Base-by-base conservation (phyloP, 2,113 vertebrate genomes). In the Hoplias malabaricus region DNA sequence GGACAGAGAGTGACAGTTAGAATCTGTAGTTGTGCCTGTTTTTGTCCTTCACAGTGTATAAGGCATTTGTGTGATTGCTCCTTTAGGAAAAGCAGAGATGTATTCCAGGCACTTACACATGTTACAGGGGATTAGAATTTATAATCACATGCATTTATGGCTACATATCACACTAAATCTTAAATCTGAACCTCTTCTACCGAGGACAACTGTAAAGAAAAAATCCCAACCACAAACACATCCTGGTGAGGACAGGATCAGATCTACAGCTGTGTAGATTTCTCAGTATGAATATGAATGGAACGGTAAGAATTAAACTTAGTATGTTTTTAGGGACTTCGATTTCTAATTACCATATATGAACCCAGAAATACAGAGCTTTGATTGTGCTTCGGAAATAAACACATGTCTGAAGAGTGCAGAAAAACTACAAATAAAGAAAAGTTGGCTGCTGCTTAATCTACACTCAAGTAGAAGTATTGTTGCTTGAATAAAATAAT, bases 1-100 rank as follows among this genome's bases (percentile, higher is more conserved):
- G 25, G n/a, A n/a, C n/a, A n/a, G n/a, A n/a, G n/a, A 38, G 21
- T 29, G 50, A 10, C 31, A 40, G 3, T n/a, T 72, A 14, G 25
- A 59, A 59, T 61, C 43, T 73, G 38, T 72, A 57, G 66, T 73
- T 71, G 25, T 10, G 75, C 56, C 48, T 33, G 31, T 78, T 14
- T 0, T 46, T 38, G 61, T 33, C 33, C 78, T 13, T 27, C n/a
- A n/a, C n/a, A n/a, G n/a, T n/a, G 43, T 63, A 63, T 11, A 72
- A 56, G 11, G 71, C 4, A 33, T 1, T 33, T 56, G 25, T 62
- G 42, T 7, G 62, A 27, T 59, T 23, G 21, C 23, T 63, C 48
- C 43, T 77, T 53, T 34, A 65, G 43, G 33, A 59, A 68, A 36
- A 73, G 21, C 5, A 16, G 13, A 29, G 50, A 80, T 46, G 36